Conservation (phyloP, 64 coral and sea anemone genomes). For the Dendrophyllia cribrosa region DNA sequence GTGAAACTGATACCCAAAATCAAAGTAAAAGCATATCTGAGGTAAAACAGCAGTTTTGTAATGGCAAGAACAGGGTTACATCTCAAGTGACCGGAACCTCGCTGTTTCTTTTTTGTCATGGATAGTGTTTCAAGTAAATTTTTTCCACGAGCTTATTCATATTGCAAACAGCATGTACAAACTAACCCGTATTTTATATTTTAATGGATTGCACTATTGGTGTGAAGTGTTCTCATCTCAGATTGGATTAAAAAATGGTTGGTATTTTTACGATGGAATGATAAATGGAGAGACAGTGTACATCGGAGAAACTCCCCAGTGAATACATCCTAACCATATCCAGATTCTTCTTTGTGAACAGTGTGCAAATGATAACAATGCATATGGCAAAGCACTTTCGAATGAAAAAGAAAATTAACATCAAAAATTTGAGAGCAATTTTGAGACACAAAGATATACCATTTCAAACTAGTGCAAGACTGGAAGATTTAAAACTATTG, state of each 20-base stretch:
- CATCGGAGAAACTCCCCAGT: slow-evolving; percentile 15
- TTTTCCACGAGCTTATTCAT: neutral
- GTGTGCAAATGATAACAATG: neutral
- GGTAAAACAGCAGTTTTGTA: slow-evolving; percentile 3
- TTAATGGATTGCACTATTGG: slow-evolving; percentile 36
- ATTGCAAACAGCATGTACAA: neutral
- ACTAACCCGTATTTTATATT: slow-evolving; percentile 26
- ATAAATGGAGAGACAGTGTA: slow-evolving; percentile 3
- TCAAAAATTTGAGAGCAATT: neutral
- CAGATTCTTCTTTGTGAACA: slow-evolving; percentile 42
- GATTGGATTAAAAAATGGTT: slow-evolving; percentile 17
- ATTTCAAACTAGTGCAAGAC: slow-evolving; percentile 10
- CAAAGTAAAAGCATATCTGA: neutral
- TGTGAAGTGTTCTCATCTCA: slow-evolving; percentile 27
- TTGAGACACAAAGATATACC: slow-evolving; percentile 10
- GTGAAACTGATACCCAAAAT: neutral
- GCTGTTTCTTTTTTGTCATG: slow-evolving; percentile 10
- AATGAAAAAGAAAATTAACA: slow-evolving; percentile 3
- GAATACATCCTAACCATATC: neutral
- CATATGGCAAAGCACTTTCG: slow-evolving; percentile 8
- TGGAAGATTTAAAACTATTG: slow-evolving; percentile 22
- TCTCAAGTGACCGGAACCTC: neutral
- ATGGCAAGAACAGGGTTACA: neutral
- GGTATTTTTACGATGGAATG: slow-evolving; percentile 40
- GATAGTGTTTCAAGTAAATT: slow-evolving; percentile 8